Evolutionary conservation across 2,888 invertebrate species (phyloP).

Genomic region (Carpatolechia fugitivella): DNA sequence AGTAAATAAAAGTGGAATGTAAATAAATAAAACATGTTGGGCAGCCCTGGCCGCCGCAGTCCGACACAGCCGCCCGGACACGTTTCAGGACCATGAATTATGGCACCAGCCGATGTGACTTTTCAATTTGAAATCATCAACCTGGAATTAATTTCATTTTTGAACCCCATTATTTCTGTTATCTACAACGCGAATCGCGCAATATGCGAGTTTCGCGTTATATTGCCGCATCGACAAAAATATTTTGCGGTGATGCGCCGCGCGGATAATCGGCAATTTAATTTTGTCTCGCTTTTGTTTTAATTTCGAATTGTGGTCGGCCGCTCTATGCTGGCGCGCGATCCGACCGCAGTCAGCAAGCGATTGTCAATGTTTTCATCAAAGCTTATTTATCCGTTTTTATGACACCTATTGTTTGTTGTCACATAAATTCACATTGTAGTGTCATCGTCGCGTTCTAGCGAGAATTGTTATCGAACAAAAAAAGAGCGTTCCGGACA

Average conservation of each 20-base stretch:
- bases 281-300: slow-evolving; percentile 48
- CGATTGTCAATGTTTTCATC: slow-evolving; percentile 14
- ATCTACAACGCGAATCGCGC: slow-evolving; percentile 71
- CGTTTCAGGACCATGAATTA: slow-evolving; percentile 79
- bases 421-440: not conserved
- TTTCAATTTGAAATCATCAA: slow-evolving; percentile 81
- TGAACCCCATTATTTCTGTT: slow-evolving; percentile 79
- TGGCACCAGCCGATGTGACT: slow-evolving; percentile 79
- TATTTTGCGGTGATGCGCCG: slow-evolving; percentile 49
- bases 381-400: slow-evolving; percentile 12
- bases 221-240: slow-evolving; percentile 71
- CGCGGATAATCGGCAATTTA: slow-evolving; percentile 50
- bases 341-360: slow-evolving; percentile 28
- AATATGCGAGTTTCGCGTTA: slow-evolving; percentile 75
- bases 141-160: slow-evolving; percentile 80
- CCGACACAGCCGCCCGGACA: slow-evolving; percentile 75
- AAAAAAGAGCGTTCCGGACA: slow-evolving; percentile 33
- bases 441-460: not conserved
- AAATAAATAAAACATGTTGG: slow-evolving; percentile 47
- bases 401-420: slow-evolving; percentile 10
- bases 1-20: slow-evolving; percentile 22
- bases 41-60: slow-evolving; percentile 60
- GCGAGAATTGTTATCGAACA: not conserved
- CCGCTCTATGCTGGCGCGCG: slow-evolving; percentile 20
- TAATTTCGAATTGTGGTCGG: slow-evolving; percentile 31